Evolutionary conservation across 2,888 invertebrate genomes (phyloP).

Genomic region (Tuta absoluta): DNA sequence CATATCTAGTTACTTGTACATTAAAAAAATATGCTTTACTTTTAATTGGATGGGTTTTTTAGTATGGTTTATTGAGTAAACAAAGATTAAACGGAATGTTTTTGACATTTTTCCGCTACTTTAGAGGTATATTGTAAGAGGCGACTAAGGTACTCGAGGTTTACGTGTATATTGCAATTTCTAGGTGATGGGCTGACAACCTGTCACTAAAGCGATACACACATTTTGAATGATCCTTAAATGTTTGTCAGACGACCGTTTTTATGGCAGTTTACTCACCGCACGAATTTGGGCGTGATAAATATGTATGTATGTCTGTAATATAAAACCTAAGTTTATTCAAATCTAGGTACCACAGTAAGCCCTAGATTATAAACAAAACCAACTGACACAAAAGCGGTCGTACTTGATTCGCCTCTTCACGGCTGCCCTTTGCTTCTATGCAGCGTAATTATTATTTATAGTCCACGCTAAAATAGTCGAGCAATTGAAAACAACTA

Average conservation of each 20-base stretch:
- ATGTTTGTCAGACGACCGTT: no score
- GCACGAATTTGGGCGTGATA: no score
- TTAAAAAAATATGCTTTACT: not conserved
- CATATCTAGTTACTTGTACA: slow-evolving; percentile 1
- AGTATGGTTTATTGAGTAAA: not conserved
- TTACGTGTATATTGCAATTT: no score
- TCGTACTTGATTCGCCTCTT: slow-evolving; percentile 18
- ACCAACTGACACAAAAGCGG: slow-evolving; percentile 6
- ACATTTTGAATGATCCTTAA: no score
- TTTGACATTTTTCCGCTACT: not conserved
- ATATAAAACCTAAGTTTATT: not conserved
- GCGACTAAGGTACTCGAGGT: no score
- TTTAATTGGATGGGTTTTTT: not conserved
- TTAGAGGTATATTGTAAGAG: no score
- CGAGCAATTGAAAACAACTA: slow-evolving; percentile 4
- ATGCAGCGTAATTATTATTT: slow-evolving; percentile 26
- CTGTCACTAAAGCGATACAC: no score
- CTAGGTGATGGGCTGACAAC: no score
- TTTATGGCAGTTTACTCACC: no score
- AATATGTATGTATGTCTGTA: no score
- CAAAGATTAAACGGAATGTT: not conserved
- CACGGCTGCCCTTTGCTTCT: slow-evolving; percentile 25
- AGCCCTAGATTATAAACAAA: slow-evolving; percentile 11
- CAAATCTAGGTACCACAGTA: not conserved
- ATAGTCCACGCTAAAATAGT: slow-evolving; percentile 14